phyloP scores from a whole-genome alignment of 2,113 vertebrate species.

The Manacus vitellinus region DNA sequence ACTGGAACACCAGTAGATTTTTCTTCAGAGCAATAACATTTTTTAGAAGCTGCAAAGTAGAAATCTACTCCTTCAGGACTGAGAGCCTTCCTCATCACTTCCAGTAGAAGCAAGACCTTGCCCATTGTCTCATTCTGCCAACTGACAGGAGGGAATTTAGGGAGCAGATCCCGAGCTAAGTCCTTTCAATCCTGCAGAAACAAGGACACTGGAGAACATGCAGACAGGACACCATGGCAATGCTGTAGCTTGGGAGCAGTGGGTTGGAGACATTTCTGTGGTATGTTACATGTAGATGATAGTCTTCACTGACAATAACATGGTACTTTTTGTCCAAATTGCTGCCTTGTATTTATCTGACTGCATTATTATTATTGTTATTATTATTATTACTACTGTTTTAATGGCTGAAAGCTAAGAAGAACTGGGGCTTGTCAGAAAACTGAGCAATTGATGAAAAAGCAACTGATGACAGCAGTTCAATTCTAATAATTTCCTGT shows the following conservation, averaged over 20 bases:
- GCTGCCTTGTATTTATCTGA: not conserved
- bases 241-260: not conserved
- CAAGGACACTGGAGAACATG: not conserved
- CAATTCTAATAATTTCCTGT: constrained; percentile 60
- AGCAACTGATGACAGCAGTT: constrained; percentile 48
- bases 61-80: not conserved
- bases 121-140: not conserved
- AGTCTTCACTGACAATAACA: not conserved
- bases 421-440: constrained; percentile 34
- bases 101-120: not conserved
- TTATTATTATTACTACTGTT: not conserved
- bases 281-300: not conserved
- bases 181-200: not conserved
- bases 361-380: not conserved
- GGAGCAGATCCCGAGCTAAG: not conserved
- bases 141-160: not conserved
- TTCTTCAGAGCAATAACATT: not conserved
- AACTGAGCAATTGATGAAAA: constrained; percentile 62
- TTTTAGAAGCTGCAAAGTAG: not conserved
- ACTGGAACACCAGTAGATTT: fast-evolving
- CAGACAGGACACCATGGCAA: not conserved
- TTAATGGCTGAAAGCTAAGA: constrained; percentile 24
- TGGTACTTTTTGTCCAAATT: not conserved
- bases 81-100: not conserved
- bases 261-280: not conserved